Conservation (phyloP, 2,797 vertebrate genomes). For the Micromesistius poutassou region DNA sequence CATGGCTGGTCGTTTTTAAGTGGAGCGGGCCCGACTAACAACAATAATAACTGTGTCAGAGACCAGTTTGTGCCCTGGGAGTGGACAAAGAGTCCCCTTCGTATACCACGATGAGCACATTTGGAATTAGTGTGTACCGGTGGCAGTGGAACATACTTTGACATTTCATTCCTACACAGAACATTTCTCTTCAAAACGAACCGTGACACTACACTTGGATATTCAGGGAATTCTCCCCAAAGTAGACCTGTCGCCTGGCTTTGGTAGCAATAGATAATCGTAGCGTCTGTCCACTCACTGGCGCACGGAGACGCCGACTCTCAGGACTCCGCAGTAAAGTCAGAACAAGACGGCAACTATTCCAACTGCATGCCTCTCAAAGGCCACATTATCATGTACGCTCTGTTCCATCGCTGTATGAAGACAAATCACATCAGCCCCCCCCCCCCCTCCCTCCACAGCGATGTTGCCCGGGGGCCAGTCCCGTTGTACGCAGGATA, state of each 20-base stretch:
- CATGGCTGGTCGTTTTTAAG: neutral
- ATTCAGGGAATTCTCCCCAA: too few species aligned
- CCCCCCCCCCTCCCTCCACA: neutral
- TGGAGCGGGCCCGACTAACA: neutral
- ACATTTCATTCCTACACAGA: conserved; percentile 47
- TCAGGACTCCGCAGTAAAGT: conserved; percentile 15
- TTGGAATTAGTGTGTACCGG: conserved; percentile 51
- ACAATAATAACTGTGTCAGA: neutral
- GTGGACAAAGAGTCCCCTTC: neutral
- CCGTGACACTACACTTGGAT: conserved; percentile 8
- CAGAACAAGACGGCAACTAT: conserved; percentile 39
- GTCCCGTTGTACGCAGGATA: neutral
- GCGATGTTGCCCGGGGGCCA: conserved; percentile 11
- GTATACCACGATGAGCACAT: conserved; percentile 9
- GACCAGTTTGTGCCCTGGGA: neutral
- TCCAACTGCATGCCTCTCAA: conserved; percentile 32
- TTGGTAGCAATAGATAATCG: too few species aligned
- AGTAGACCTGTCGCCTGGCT: neutral
- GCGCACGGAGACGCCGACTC: conserved; percentile 2
- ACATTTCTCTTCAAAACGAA: conserved; percentile 45
- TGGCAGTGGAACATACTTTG: conserved; percentile 47
- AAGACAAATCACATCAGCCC: conserved; percentile 13
- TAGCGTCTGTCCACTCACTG: neutral
- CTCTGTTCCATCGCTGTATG: conserved; percentile 30
- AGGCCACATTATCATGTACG: conserved; percentile 38